Base-by-base conservation (phyloP, 2,113 vertebrate species). In the Deroptyus accipitrinus region DNA sequence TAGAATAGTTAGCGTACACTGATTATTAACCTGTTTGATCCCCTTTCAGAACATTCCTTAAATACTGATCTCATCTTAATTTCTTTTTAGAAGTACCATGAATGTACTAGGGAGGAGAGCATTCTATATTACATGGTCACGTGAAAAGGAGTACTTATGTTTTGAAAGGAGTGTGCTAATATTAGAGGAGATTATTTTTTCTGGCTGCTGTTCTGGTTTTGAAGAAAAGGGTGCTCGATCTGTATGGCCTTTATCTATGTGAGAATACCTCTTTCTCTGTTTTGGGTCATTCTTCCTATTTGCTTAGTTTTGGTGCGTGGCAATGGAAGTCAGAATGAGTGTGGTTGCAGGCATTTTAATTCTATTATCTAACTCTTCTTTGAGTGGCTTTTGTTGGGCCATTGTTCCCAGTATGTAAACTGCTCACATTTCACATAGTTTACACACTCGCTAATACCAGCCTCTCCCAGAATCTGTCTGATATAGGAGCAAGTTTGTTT, bases 21-120 rank as follows among this genome's bases (percentile, higher is more conserved):
- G 41, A 77, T 88, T 88, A 92, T 88, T 88, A 92, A 82, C 66
- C 83, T 94, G 81, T 92, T 82, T 75, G 69, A 30, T 94, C 39
- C 89, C 18, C 23, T 91, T 62, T 92, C 51, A 86, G 64, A 84
- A 68, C 84, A 37, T 95, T 94, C 52, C 86, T 87, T 23, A 82
- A 94, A 75, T 86, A 79, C 33, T 59, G 37, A 82, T 70, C 51
- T 89, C 83, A 48, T 89, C 27, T 86, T 84, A 79, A 39, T 81
- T 96, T 89, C 52, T 79, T 77, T 82, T 79, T 54, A n/a, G 52
- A 84, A 64, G 13, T 55, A 68, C 55, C 17, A 5, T 20, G 42
- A 55, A 59, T 54, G 18, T 85, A 33, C 17, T 54, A 51, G 35
- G 35, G 48, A 78, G 81, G 57, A 82, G 76, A 86, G 63, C 13